Base-by-base conservation (phyloP, 2,113 vertebrate species). In the Microcebus jonahi region DNA sequence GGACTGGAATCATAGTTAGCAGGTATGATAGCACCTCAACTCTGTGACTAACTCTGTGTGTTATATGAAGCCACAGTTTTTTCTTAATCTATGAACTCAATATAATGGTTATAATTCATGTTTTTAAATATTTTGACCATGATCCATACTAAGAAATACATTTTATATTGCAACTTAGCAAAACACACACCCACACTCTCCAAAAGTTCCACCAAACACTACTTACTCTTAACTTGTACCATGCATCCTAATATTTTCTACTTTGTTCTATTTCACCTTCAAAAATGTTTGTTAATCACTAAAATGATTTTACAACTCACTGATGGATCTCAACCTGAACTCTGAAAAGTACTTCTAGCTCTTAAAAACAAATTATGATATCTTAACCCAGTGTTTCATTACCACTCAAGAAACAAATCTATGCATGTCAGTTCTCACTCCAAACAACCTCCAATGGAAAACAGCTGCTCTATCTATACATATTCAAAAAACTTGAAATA, bases 401-500 rank as follows among this genome's bases (percentile, higher is more conserved):
- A 77, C 55, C 17, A 61, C 14, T 83, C 27, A 91, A 39, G 57
- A 76, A 82, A 42, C 25, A 91, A 88, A 36, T 11, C 23, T 5
- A 75, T 53, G 3, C 31, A 5, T 45, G 31, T 12, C 53, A 94
- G 36, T 12, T 5, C n/a, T 7, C 23, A 65, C 3, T 82, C 59
- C 85, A 27, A 89, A 91, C 79, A 88, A 71, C n/a, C 9, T 79
- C 45, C 14, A 9, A 8, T 88, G 77, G 20, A 83, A 85, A 95
- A 34, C 27, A 96, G 23, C 18, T 88, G 31, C n/a, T 68, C 39
- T 89, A 71, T 63, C 36, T 80, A 53, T 45, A 55, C 21, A 21
- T 83, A 83, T n/a, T 91, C 53, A 81, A 90, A 92, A 92, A 12
- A 67, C 12, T 57, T 86, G 82, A 71, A 57, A 48, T 91, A 84